Evolutionary conservation across 2,888 invertebrate genomes (phyloP).

Genomic region (Cephus pygmeus): DNA sequence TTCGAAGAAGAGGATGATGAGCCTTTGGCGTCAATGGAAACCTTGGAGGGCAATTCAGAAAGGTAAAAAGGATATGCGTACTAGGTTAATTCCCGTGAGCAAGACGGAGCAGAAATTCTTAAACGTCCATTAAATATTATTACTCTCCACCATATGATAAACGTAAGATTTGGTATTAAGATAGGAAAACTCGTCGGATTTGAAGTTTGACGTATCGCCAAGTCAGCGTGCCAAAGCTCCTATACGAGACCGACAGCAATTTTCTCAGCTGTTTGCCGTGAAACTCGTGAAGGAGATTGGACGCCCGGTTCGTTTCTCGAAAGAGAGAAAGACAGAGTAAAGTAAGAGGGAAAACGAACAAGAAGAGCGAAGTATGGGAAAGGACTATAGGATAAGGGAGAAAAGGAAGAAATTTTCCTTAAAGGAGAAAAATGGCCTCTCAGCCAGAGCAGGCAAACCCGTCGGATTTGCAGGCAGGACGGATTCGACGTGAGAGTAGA

Average conservation of each 20-base stretch:
- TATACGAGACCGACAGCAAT: conserved; percentile 28
- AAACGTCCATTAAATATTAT: neutral
- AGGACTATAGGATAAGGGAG: neutral
- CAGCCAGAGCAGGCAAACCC: neutral
- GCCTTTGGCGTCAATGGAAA: neutral
- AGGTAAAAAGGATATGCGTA: neutral
- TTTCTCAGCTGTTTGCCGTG: conserved; percentile 46
- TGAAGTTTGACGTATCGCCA: neutral
- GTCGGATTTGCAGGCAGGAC: too few relatives aligned
- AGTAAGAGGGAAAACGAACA: conserved; percentile 16
- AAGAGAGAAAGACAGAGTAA: neutral
- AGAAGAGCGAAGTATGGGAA: conserved; percentile 15
- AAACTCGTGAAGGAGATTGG: conserved; percentile 51
- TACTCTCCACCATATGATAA: neutral
- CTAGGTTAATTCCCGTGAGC: neutral
- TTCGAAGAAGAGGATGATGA: neutral
- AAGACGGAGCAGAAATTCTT: neutral
- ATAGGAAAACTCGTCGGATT: neutral
- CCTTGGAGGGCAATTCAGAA: neutral
- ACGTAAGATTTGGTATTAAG: neutral
- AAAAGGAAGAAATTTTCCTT: neutral
- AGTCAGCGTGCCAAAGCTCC: neutral
- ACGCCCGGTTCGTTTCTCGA: conserved; percentile 31
- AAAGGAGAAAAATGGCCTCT: neutral
- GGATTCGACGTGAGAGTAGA: too few relatives aligned